These are phyloP conservation scores for Malurus melanocephalus DNA, from an alignment of 2,113 vertebrate species.

Conservation along the genomic window DNA sequence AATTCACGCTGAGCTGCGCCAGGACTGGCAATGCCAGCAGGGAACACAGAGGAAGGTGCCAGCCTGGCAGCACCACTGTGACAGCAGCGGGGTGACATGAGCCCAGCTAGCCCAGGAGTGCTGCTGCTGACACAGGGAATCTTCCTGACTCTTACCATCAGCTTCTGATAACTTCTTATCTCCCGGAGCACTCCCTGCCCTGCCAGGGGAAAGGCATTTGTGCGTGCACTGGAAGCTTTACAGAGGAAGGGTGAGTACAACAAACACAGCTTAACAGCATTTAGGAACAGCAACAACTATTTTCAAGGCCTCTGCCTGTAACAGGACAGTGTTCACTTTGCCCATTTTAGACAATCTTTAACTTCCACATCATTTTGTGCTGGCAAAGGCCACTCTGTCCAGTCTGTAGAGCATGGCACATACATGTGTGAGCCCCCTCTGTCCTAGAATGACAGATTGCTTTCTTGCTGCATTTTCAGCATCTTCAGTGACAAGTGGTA, in stretches of 20 bases:
- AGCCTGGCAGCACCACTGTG: fast-evolving
- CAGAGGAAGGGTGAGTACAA: neutral
- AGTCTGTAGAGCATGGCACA: fast-evolving
- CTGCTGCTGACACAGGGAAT: fast-evolving
- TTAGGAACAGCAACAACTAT: neutral
- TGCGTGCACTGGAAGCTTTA: neutral
- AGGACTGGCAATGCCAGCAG: fast-evolving
- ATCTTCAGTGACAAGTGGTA: neutral
- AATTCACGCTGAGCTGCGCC: fast-evolving
- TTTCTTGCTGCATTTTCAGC: neutral
- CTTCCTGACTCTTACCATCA: fast-evolving
- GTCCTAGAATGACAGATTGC: fast-evolving
- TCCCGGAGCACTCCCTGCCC: neutral
- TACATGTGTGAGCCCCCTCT: fast-evolving
- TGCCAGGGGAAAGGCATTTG: neutral
- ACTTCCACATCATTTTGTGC: fast-evolving
- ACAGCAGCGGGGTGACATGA: fast-evolving
- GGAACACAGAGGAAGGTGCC: neutral
- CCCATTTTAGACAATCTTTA: neutral
- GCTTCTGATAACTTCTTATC: neutral
- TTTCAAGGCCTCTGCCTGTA: neutral
- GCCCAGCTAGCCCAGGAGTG: neutral
- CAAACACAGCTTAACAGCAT: neutral
- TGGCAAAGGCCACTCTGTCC: neutral
- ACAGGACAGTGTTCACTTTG: neutral